Base-by-base conservation (phyloP, 2,888 invertebrate genomes). In the Agapostemon virescens region DNA sequence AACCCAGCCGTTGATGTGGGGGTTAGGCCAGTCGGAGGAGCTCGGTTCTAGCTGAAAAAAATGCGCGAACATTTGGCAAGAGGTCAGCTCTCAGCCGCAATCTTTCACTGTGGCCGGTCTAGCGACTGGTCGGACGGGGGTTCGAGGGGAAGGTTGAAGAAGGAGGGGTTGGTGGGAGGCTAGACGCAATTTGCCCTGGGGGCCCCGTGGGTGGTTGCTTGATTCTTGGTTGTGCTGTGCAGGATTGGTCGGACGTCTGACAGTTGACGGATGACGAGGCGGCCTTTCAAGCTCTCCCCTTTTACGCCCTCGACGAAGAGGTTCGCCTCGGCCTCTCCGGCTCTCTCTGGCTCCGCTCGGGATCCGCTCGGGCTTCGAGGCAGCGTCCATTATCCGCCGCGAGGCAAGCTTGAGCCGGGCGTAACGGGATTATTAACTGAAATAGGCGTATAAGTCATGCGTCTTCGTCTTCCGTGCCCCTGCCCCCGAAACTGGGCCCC, bases 221-320 rank as follows among this genome's bases (percentile, higher is more conserved):
- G 86, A 84, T 88, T 84, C 88, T 86, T 83, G 88, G 88, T 86
- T 87, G 83, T 88, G 83, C 79, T 85, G 88, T 87, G 87, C 89
- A 89, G 91, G 92, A 92, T 92, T 92, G 92, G 92, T 89, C 88
- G 88, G 89, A 88, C 86, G 91, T 90, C 91, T 91, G 92, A 92
- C 92, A 92, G 90, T 92, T 92, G 92, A 92, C 92, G 92, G 90
- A 92, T 92, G 91, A 92, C 90, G 90, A 92, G 92, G 90, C 92
- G 91, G 92, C 92, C 91, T 90, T 87, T 89, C 87, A 88, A 49
- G 84, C 87, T 77, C 81, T 84, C 82, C 83, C 83, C 85, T 81
- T 87, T 86, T 86, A 87, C 91, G 91, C 91, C 91, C 90, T 86
- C 88, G 88, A 86, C 85, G 17, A 26, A 17, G 83, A 61, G 61